phyloP scores from a whole-genome alignment of 2,113 vertebrate species.

The Bos javanicus region DNA sequence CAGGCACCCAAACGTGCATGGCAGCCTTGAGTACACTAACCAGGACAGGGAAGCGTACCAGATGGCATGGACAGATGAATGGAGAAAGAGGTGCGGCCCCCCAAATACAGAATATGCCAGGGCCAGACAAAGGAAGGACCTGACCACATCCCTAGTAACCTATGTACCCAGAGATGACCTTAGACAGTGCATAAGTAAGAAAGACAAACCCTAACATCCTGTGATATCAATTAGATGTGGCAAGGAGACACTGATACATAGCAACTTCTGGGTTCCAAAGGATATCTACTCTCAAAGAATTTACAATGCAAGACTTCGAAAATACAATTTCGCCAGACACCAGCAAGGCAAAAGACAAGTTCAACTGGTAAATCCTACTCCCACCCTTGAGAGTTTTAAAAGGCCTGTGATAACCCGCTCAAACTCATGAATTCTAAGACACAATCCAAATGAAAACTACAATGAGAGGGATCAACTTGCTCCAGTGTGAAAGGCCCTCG shows the following conservation, averaged over 20 bases:
- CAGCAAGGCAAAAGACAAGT: neutral
- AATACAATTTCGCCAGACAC: neutral
- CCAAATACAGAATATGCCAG: neutral
- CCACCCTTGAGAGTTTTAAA: neutral
- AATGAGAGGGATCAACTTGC: neutral
- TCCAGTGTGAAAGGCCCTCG: neutral
- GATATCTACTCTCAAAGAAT: neutral
- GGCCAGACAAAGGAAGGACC: neutral
- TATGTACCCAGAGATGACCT: neutral
- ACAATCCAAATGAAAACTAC: neutral
- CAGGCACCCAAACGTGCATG: fast-evolving
- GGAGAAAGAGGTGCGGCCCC: neutral
- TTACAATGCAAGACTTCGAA: fast-evolving
- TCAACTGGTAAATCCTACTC: neutral
- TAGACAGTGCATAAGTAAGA: neutral
- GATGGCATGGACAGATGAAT: neutral
- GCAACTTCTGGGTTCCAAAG: neutral
- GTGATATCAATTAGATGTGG: neutral
- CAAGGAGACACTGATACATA: neutral
- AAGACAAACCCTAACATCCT: neutral
- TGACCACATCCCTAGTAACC: neutral
- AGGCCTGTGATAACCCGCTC: neutral
- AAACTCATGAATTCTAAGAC: neutral
- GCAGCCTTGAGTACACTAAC: neutral
- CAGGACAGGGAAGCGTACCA: neutral